Evolutionary conservation across 1,140 invertebrate species (phyloP).

Genomic region (Schmidtea mediterranea): DNA sequence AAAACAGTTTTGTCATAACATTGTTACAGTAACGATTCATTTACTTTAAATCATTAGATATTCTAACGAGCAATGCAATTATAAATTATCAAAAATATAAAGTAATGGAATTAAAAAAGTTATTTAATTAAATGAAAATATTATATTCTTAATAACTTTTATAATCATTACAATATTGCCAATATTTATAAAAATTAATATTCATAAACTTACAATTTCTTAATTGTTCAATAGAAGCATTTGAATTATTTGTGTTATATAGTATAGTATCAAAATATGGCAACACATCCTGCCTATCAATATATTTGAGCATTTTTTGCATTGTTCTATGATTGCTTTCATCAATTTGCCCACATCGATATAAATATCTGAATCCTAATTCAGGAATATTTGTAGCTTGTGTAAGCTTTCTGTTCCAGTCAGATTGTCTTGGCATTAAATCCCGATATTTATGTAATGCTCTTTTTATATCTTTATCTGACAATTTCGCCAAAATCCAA

Average conservation of each 20-base stretch:
- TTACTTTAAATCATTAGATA: too few species aligned
- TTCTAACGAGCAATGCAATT: too few species aligned
- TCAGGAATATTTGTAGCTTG: conserved; percentile 6
- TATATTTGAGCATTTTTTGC: conserved; percentile 7
- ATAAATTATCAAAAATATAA: too few species aligned
- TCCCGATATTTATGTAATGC: conserved; percentile 6
- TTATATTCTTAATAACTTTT: too few species aligned
- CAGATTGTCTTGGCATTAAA: conserved; percentile 5
- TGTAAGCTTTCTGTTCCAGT: conserved; percentile 6
- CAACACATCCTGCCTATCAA: conserved; percentile 5
- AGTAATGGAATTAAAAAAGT: too few species aligned
- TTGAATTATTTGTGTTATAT: conserved; percentile 1
- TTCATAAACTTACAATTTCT: too few species aligned
- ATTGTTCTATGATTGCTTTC: conserved; percentile 6
- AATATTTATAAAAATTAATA: too few species aligned
- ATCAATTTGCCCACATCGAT: conserved; percentile 7
- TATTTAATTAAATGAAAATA: too few species aligned
- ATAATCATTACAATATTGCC: too few species aligned
- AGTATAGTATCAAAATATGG: conserved; percentile 6
- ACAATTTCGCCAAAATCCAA: conserved; percentile 6
- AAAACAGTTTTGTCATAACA: too few species aligned
- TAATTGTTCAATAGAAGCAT: background rate
- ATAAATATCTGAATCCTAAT: conserved; percentile 5
- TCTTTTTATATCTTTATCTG: conserved; percentile 5
- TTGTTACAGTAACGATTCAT: too few species aligned